A percentile compares a stretch with the other conserved stretches of the same genome.
These are phyloP conservation scores for Xestia sexstrigata DNA, from an alignment of 2,888 invertebrate genomes.

Conservation along the genomic window DNA sequence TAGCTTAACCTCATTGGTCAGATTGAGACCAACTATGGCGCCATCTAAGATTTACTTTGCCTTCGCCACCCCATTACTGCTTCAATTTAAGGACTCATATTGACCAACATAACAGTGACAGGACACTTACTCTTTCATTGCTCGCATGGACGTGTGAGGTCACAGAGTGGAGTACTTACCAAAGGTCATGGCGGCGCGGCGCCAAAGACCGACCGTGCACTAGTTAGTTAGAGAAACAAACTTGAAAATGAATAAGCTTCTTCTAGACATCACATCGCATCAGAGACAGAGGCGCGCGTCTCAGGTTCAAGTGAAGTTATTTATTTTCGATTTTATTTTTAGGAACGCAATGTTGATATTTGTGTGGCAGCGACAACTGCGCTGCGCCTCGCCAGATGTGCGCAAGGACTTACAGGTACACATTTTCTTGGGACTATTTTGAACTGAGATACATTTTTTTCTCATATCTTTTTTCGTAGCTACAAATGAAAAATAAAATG, in stretches of 20 bases:
- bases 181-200: not conserved
- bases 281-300: not conserved
- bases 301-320: not conserved
- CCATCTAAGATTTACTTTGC: no score
- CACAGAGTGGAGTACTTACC: no score
- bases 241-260: constrained; percentile 1
- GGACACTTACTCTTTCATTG: not conserved
- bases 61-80: no score
- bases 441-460: not conserved
- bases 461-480: not conserved
- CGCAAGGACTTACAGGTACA: not conserved
- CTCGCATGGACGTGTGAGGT: no score
- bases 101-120: not conserved
- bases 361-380: not conserved
- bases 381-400: not conserved
- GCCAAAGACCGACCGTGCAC: not conserved
- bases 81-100: not conserved
- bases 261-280: not conserved
- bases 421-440: not conserved
- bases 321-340: constrained; percentile 15
- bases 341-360: not conserved
- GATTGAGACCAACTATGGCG: no score
- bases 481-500: not conserved
- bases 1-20: no score
- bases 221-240: not conserved